Base-by-base conservation (phyloP, 1,140 invertebrate genomes). In the Phortica variegata region DNA sequence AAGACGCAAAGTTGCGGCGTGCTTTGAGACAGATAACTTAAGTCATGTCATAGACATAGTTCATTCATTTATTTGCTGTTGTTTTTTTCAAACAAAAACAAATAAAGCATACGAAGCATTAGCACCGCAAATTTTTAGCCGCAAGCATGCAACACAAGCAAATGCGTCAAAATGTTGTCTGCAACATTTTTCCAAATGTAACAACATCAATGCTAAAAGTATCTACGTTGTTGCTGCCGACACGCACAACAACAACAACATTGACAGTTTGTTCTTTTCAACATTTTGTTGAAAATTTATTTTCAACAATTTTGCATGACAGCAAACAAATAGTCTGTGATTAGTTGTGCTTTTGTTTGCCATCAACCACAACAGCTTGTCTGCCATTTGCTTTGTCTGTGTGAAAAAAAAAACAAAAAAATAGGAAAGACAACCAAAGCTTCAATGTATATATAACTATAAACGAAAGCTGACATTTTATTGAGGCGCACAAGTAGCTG, bases 291-390 rank as follows among this genome's bases (percentile, higher is more conserved):
- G 37, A 20, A 47, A 47, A 47, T 41, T 47, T 47, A 47, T 47
- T 47, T 47, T 41, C 36, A 37, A 47, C 46, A 47, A 47, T 47
- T 47, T 38, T 47, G 37, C 37, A 47, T 47, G 46, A 32, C 46
- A 47, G 29, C 37, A 20, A 29, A 47, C 37, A 47, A 47, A 47
- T 47, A 32, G 46, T 26, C 38, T 29, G 37, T 40, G 46, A 47
- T 47, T 47, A 47, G 46, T 47, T 38, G 20, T n/a, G 46, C 26
- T 31, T 41, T 41, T 41, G 39, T 41, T n/a, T 41, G 39, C 19
- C 39, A 12, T 12, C 39, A 34, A 6, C 23, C 5, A 26, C 23
- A 38, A 38, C 36, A 38, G 36, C 18, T 38, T 38, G 36, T 38
- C 36, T 38, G 4, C 12, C 33, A n/a, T 34, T 34, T 34, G 4